A percentile compares a stretch with the other conserved stretches of the same genome.
phyloP scores from a whole-genome alignment of 2,888 invertebrate species.

The Dolomedes plantarius region DNA sequence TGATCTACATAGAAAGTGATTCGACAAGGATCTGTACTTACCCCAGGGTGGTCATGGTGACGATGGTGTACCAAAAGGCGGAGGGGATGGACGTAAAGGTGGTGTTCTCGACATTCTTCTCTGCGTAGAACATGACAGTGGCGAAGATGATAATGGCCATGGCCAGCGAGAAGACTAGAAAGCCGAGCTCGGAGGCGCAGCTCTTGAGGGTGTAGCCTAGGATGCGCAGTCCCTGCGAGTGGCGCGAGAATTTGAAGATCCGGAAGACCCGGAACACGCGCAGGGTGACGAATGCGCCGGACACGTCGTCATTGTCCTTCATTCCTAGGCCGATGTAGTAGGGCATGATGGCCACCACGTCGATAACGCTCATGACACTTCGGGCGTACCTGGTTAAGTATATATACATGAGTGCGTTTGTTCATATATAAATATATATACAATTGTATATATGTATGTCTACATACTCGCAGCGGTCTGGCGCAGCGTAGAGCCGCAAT shows the following conservation, averaged over 20 bases:
- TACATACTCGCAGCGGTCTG: constrained; percentile 97
- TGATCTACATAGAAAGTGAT: too few species aligned
- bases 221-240: constrained; percentile 98
- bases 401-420: too few species aligned
- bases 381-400: too few species aligned
- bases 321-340: constrained; percentile 99
- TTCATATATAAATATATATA: too few species aligned
- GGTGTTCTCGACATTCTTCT: constrained; percentile 97
- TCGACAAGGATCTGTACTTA: constrained; percentile 85
- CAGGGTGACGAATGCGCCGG: constrained; percentile 98
- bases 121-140: constrained; percentile 99
- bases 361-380: constrained; percentile 99
- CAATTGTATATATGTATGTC: too few species aligned
- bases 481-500: constrained; percentile 95
- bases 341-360: constrained; percentile 98
- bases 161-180: constrained; percentile 98
- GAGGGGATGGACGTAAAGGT: constrained; percentile 99
- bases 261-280: constrained; percentile 99
- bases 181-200: constrained; percentile 98
- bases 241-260: constrained; percentile 99
- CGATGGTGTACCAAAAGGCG: constrained; percentile 99
- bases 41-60: constrained; percentile 99
- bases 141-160: constrained; percentile 99
- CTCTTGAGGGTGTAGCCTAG: constrained; percentile 99
- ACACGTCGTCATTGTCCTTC: constrained; percentile 98